Conservation (phyloP, 2,888 invertebrate genomes). For the Synergus itoensis region DNA sequence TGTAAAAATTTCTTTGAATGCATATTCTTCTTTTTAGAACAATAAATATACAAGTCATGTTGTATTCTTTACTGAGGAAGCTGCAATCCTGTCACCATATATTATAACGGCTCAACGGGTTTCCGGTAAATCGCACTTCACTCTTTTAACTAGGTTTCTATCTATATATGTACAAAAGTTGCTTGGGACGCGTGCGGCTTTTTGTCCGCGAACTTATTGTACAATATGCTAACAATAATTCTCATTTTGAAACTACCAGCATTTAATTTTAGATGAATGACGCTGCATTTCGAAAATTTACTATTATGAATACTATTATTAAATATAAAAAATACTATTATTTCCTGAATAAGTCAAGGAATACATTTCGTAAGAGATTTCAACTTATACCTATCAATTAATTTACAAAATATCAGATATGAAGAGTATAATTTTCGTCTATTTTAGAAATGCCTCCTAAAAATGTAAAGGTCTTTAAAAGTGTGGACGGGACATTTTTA, state of each 20-base stretch:
- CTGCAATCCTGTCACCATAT: constrained; percentile 36
- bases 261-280: background rate
- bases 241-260: background rate
- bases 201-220: background rate
- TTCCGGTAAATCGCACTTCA: constrained; percentile 61
- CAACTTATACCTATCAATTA: background rate
- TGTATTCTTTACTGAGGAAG: background rate
- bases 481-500: too few relatives aligned
- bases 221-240: background rate
- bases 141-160: constrained; percentile 61
- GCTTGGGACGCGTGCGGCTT: background rate
- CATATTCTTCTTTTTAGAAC: background rate
- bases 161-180: constrained; percentile 41
- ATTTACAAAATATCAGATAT: background rate
- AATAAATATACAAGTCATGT: background rate
- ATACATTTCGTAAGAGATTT: background rate
- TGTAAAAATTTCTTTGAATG: too few relatives aligned
- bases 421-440: background rate
- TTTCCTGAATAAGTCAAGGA: background rate
- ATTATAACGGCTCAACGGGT: constrained; percentile 62
- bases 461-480: background rate
- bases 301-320: background rate
- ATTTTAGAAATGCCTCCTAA: background rate
- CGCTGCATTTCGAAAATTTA: background rate
- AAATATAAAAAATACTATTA: too few relatives aligned